phyloP scores from a whole-genome alignment of 2,113 vertebrate species.

The Tachycineta bicolor region DNA sequence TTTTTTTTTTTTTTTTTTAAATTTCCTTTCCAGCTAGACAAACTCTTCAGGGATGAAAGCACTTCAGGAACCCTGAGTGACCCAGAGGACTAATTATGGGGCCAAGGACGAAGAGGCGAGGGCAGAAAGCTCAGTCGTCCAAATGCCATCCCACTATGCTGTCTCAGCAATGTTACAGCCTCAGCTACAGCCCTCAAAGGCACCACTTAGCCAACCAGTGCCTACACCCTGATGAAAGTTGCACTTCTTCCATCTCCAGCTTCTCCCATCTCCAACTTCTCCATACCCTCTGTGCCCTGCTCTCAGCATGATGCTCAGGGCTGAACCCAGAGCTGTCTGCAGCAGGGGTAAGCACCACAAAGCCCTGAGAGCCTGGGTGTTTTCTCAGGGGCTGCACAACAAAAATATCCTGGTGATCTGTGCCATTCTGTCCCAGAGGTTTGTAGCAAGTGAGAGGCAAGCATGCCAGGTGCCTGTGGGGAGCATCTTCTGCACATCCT shows the following conservation, averaged over 20 bases:
- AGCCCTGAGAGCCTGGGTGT: background rate
- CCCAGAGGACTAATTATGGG: background rate
- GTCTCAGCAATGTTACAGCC: rapidly evolving
- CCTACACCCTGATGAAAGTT: background rate
- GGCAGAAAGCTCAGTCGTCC: background rate
- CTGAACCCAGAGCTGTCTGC: background rate
- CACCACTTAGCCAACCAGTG: background rate
- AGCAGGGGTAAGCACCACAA: background rate
- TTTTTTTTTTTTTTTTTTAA: background rate
- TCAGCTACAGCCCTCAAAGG: background rate
- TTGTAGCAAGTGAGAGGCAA: background rate
- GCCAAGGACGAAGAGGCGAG: background rate
- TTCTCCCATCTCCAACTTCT: background rate
- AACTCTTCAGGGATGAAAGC: background rate
- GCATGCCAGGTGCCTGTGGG: background rate
- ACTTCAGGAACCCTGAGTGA: background rate
- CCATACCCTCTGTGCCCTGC: background rate
- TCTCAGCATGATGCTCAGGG: background rate
- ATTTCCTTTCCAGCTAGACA: background rate
- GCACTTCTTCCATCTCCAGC: background rate
- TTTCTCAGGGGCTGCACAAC: background rate
- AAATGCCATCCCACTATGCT: background rate
- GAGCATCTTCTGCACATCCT: background rate
- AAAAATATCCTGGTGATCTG: background rate
- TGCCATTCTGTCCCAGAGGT: background rate